Conservation (phyloP, 2,888 invertebrate genomes). For the Hemaris fuciformis region DNA sequence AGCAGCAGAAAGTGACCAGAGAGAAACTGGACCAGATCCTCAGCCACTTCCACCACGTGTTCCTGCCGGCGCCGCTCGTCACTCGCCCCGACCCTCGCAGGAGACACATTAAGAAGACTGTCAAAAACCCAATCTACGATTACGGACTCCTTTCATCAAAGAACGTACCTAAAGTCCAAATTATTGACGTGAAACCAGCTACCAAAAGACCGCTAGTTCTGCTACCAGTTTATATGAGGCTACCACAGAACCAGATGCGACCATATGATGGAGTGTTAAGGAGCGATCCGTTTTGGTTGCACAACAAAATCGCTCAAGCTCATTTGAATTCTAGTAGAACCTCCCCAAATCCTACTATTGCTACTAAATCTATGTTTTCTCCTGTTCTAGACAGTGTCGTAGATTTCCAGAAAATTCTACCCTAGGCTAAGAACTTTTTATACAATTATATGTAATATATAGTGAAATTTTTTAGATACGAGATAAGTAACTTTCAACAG, state of each 20-base stretch:
- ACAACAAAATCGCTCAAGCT: constrained; percentile 23
- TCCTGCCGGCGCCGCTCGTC: constrained; percentile 26
- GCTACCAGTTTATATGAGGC: constrained; percentile 54
- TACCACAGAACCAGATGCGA: constrained; percentile 26
- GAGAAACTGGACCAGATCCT: constrained; percentile 35
- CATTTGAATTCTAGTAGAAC: constrained; percentile 14
- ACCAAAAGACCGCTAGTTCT: constrained; percentile 45
- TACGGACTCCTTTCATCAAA: constrained; percentile 48
- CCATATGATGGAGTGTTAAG: constrained; percentile 36
- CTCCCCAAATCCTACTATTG: not conserved
- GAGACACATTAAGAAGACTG: constrained; percentile 17
- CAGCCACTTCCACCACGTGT: constrained; percentile 45
- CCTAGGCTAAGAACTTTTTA: not conserved
- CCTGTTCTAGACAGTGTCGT: not conserved
- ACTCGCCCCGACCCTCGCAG: not conserved
- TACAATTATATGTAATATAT: not conserved
- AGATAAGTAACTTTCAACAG: too few species aligned
- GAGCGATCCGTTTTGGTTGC: constrained; percentile 28
- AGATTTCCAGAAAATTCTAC: not conserved
- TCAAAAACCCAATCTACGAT: constrained; percentile 40
- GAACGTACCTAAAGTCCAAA: constrained; percentile 45
- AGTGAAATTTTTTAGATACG: not conserved
- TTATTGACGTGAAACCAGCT: constrained; percentile 47
- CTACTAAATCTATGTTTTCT: constrained; percentile 1
- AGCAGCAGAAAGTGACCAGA: constrained; percentile 30